These are phyloP conservation scores for Netelia fuscicornis DNA, from an alignment of 2,888 invertebrate genomes.

Conservation along the genomic window DNA sequence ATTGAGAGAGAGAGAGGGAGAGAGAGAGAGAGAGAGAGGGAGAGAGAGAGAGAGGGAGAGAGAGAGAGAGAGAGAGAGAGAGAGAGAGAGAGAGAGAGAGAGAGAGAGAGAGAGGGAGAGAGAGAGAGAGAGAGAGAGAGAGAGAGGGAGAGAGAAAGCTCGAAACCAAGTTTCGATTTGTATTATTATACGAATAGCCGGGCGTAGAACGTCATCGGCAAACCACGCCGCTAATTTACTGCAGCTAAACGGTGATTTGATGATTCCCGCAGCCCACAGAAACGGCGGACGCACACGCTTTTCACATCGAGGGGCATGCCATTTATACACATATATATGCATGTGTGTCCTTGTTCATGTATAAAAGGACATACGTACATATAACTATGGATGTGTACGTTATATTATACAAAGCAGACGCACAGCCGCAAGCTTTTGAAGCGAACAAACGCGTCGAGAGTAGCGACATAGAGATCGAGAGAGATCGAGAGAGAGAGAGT, in stretches of 20 bases:
- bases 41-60: background rate
- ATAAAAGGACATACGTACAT: background rate
- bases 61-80: background rate
- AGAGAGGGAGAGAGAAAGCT: background rate
- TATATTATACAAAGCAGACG: constrained; percentile 56
- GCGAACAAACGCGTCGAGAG: constrained; percentile 12
- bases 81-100: background rate
- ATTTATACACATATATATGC: background rate
- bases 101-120: background rate
- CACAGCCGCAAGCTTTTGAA: constrained; percentile 62
- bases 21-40: background rate
- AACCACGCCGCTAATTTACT: constrained; percentile 59
- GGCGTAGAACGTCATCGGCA: constrained; percentile 39
- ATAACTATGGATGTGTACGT: background rate
- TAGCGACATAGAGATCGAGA: constrained; percentile 7
- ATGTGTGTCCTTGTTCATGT: background rate
- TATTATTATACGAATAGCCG: constrained; percentile 37
- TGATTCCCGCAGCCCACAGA: constrained; percentile 45
- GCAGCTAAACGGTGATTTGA: constrained; percentile 61
- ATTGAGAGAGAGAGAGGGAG: background rate
- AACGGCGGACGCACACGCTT: constrained; percentile 12
- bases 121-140: background rate
- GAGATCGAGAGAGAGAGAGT: background rate
- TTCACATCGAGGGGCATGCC: constrained; percentile 13
- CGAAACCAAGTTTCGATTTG: background rate